Evolutionary conservation across 2,113 vertebrate genomes (phyloP).

Genomic region (Sylvietta virens): DNA sequence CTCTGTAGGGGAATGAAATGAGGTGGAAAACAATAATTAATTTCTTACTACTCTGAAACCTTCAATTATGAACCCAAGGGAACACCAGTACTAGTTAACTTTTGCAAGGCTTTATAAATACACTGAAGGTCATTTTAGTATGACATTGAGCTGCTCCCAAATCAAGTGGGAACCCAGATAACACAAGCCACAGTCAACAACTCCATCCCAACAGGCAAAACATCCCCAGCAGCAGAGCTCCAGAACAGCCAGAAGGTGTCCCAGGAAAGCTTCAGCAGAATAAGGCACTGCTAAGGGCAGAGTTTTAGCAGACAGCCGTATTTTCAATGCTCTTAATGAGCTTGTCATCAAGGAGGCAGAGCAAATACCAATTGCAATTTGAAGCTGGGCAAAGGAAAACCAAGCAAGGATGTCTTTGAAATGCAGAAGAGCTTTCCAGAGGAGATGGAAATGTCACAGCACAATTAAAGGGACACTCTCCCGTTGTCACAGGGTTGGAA

Average conservation of each 20-base stretch:
- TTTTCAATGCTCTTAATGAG: neutral
- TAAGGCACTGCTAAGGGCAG: neutral
- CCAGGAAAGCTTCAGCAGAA: neutral
- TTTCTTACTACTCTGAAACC: neutral
- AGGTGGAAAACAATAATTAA: neutral
- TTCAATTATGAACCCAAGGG: neutral
- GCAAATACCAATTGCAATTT: neutral
- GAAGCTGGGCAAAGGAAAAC: neutral
- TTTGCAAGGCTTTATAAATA: neutral
- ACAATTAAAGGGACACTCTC: neutral
- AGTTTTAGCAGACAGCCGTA: neutral
- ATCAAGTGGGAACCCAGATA: neutral
- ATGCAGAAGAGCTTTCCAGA: neutral
- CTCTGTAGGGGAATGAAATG: neutral
- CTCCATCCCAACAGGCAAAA: neutral
- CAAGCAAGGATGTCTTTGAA: neutral
- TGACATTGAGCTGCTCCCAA: neutral
- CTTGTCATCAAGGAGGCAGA: neutral
- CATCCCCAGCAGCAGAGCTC: neutral
- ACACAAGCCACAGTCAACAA: neutral
- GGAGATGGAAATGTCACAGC: neutral
- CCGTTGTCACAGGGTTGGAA: neutral
- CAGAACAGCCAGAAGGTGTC: neutral
- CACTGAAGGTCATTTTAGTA: neutral
- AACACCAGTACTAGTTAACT: neutral